phyloP scores from a whole-genome alignment of 2,888 invertebrate genomes.

The Boloria euphrosyne region DNA sequence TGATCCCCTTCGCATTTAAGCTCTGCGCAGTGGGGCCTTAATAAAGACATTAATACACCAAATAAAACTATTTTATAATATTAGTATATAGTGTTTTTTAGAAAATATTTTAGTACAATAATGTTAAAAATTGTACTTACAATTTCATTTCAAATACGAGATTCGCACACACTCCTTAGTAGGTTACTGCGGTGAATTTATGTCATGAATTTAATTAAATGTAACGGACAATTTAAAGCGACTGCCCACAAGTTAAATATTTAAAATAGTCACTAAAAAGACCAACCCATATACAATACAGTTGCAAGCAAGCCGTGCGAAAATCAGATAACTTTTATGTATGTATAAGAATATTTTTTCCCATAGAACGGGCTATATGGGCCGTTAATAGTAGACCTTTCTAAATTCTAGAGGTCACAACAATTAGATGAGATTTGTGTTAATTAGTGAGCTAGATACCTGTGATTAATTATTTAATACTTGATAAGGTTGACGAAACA shows the following conservation, averaged over 20 bases:
- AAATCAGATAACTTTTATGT: slow-evolving; percentile 79
- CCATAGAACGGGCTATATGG: slow-evolving; percentile 53
- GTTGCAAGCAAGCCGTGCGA: slow-evolving; percentile 74
- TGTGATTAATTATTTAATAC: slow-evolving; percentile 25
- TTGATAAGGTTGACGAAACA: slow-evolving; percentile 1
- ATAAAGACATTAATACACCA: no score
- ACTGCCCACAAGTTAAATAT: slow-evolving; percentile 20
- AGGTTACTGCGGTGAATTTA: neutral
- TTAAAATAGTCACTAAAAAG: slow-evolving; percentile 27
- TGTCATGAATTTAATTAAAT: slow-evolving; percentile 14
- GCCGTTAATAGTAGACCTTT: slow-evolving; percentile 52
- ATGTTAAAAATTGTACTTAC: no score
- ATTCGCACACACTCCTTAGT: slow-evolving; percentile 8
- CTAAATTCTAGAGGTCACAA: slow-evolving; percentile 51
- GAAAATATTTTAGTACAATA: no score
- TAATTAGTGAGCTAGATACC: slow-evolving; percentile 32
- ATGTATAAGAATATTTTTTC: slow-evolving; percentile 77
- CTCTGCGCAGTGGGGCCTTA: no score
- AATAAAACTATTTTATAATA: no score
- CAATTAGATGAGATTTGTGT: slow-evolving; percentile 38
- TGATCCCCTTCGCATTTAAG: neutral
- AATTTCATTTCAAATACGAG: neutral
- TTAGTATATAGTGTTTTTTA: no score
- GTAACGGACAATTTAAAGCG: neutral
- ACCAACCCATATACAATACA: slow-evolving; percentile 66